Evolutionary conservation across 2,888 invertebrate species (phyloP), one percentile per base, ranked within the genome.

Genomic region (Amblyteles armatorius): DNA sequence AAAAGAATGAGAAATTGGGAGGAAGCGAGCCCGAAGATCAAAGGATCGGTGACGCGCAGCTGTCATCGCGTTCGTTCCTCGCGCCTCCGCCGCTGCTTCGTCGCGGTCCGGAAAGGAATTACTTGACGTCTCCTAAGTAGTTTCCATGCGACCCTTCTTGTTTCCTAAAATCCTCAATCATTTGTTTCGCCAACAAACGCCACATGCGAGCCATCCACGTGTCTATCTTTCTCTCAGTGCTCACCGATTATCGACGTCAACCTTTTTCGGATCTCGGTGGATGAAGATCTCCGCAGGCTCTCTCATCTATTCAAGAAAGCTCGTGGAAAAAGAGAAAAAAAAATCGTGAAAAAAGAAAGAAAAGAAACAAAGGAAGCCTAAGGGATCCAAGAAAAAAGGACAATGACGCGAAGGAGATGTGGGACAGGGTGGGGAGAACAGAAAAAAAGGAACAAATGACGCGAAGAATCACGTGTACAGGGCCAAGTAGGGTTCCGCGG

Each of bases 151-250:
- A 67, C 22, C 40, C 36, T 74, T 55, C 80, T 77, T 67, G 50
- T 74, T 80, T 83, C 80, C 85, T 80, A 77, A 83, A 85, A 83
- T 73, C 33, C 77, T 85, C 60, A 74, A 85, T 85, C 85, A 85
- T 73, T 82, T 29, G 52, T 11, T 48, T 36, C 48, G 26, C 48
- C 52, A n/a, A 48, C 50, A 60, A n/a, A 29, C 57, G 9, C 26
- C 55, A 40, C 57, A 22, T 55, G 55, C 55, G 13, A 57, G n/a
- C n/a, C 44, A 60, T 60, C 44, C n/a, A 22, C 4, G 29, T 29
- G 29, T 22, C 33, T 6, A 22, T 40, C 22, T 36, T 74, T 29
- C 29, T 67, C 22, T 44, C n/a, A 22, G 29, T 48, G 77, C 80
- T 80, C 48, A 55, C 52, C 69, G 60, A 86, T 79, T 67, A 83